phyloP scores from a whole-genome alignment of 2,888 invertebrate genomes.

The Busseola fusca region DNA sequence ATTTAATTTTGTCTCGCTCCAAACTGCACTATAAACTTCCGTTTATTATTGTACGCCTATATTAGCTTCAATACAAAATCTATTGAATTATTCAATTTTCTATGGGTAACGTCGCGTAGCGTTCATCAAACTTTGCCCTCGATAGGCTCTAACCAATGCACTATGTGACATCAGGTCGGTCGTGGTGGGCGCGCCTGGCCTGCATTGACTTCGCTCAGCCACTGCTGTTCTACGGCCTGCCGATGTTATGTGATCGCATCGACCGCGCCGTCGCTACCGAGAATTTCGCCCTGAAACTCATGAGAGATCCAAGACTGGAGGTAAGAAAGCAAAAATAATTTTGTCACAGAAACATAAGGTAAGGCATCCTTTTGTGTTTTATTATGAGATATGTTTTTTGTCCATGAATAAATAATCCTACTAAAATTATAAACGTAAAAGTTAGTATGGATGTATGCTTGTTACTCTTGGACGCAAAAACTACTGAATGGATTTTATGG shows the following conservation, averaged over 20 bases:
- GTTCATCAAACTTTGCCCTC: background rate
- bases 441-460: too few relatives aligned
- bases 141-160: background rate
- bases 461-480: too few relatives aligned
- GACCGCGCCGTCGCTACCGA: conserved; percentile 87
- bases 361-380: background rate
- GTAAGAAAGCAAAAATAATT: conserved; percentile 57
- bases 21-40: background rate
- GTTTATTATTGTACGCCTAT: background rate
- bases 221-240: conserved; percentile 92
- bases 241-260: conserved; percentile 86
- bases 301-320: conserved; percentile 93
- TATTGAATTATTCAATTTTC: background rate
- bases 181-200: conserved; percentile 92
- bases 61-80: background rate
- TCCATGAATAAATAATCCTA: background rate
- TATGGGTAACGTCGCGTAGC: background rate
- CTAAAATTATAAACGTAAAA: too few relatives aligned
- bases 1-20: background rate
- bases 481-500: too few relatives aligned
- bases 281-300: conserved; percentile 90
- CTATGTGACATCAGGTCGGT: conserved; percentile 71
- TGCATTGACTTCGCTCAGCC: conserved; percentile 92
- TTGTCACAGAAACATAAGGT: conserved; percentile 74
- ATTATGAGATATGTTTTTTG: too few relatives aligned